Base-by-base conservation (phyloP, 2,888 invertebrate genomes). In the Chironomus riparius region DNA sequence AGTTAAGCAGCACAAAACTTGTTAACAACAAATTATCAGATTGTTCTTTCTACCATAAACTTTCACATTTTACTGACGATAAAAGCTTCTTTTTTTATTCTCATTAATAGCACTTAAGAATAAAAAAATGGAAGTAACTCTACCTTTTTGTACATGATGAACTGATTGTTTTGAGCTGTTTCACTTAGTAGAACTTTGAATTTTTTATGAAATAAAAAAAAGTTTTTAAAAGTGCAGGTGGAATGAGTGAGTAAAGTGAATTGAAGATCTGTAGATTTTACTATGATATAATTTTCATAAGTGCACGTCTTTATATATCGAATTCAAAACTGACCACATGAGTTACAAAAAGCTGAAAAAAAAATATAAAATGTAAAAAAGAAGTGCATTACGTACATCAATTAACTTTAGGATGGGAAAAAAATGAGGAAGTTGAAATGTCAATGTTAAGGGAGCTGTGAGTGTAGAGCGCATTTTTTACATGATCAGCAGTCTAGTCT, bases 251-350 rank as follows among this genome's bases (percentile, higher is more conserved):
- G 24, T 50, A 18, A 62, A 38, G 47, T 72, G 38, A 38, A 47
- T 47, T 28, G 15, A 50, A 28, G 50, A 61, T 61, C 72, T 22
- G 72, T 62, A 38, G 74, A 74, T 65, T 74, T 74, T 68, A 74
- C 65, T 74, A 65, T 74, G 74, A 74, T 74, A 68, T 47, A 47
- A 73, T 68, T 74, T 62, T 62, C 15, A 68, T n/a, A 74, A 74
- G 21, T 74, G 74, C 65, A 68, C 6, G 21, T 12, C 68, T 48
- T 74, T 74, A 22, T 74, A 74, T 74, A 74, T 71, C 24, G 24
- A 68, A 68, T 38, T 68, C 13, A 10, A 38, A 21, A 13, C 21
- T 24, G 22, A 65, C 65, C 21, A 10, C 38, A 38, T 38, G 38
- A 10, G 38, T 38, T 38, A 38, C 38, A 38, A 38, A 38, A 38